Evolutionary conservation across 1,140 invertebrate species (phyloP).

Genomic region (Cotesia typhae): DNA sequence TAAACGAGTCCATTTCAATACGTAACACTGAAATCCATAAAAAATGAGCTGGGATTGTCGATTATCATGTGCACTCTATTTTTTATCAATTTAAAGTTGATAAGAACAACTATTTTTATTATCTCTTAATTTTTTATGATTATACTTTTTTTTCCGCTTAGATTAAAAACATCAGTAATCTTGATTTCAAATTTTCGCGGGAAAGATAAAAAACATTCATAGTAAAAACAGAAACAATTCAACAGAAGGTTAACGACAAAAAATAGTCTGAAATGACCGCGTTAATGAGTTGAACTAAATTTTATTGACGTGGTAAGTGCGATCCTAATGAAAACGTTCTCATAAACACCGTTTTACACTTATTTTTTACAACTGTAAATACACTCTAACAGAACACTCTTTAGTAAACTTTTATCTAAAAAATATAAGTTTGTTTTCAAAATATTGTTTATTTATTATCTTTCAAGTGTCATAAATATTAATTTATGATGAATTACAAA

Average conservation of each 20-base stretch:
- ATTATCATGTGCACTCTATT: too few relatives aligned
- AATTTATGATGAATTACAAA: too few relatives aligned
- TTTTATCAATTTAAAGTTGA: too few relatives aligned
- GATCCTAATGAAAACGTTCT: constrained; percentile 29
- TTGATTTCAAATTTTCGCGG: neutral
- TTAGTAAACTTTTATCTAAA: neutral
- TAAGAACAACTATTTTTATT: too few relatives aligned
- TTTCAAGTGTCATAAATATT: too few relatives aligned
- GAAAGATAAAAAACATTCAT: neutral
- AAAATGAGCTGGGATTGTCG: neutral
- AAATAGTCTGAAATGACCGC: constrained; percentile 30
- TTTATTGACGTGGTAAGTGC: constrained; percentile 35
- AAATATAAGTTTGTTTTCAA: too few relatives aligned
- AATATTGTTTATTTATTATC: too few relatives aligned
- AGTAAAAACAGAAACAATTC: neutral
- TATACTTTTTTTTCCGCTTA: too few relatives aligned
- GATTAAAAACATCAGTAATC: neutral
- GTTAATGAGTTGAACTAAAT: constrained; percentile 38
- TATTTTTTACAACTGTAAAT: constrained; percentile 12
- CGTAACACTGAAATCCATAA: neutral
- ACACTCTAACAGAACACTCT: neutral
- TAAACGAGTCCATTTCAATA: neutral
- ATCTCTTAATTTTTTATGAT: too few relatives aligned
- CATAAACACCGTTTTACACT: constrained; percentile 32
- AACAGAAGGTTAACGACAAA: constrained; percentile 31